Conservation (phyloP, 2,888 invertebrate species). For the Chrysolina haemoptera region DNA sequence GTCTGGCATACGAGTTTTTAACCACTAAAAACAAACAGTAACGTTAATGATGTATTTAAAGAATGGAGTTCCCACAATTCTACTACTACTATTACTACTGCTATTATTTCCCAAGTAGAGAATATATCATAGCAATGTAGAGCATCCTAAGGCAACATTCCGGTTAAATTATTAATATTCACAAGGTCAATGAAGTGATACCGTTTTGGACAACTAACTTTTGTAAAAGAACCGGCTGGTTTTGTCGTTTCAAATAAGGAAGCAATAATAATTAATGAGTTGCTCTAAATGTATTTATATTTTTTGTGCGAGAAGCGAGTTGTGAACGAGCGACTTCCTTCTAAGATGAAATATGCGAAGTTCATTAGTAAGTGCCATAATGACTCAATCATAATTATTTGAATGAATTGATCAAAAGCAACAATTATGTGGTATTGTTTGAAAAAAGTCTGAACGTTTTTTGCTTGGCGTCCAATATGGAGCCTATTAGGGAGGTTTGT, state of each 20-base stretch:
- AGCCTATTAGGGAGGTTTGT: too few species aligned
- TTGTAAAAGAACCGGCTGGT: not conserved
- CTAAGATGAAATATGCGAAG: not conserved
- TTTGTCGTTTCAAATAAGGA: conserved; percentile 4
- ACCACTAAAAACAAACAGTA: too few species aligned
- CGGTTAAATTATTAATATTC: not conserved
- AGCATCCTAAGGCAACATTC: conserved; percentile 1
- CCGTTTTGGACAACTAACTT: not conserved
- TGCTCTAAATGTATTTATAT: not conserved
- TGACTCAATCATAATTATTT: not conserved
- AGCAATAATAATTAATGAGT: conserved; percentile 1
- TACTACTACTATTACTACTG: not conserved
- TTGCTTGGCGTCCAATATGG: too few species aligned
- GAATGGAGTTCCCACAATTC: not conserved
- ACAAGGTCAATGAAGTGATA: conserved; percentile 11
- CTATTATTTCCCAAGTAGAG: not conserved
- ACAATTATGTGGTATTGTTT: too few species aligned
- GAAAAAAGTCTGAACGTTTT: too few species aligned
- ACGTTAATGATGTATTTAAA: too few species aligned
- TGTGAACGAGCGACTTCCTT: not conserved
- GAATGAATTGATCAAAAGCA: too few species aligned
- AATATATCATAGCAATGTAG: not conserved
- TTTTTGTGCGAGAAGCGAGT: not conserved
- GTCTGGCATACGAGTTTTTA: too few species aligned
- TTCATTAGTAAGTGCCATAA: not conserved